A percentile compares a stretch with the other conserved stretches of the same genome.
phyloP scores from a whole-genome alignment of 2,113 vertebrate species.

The Plecturocebus donacophilus region DNA sequence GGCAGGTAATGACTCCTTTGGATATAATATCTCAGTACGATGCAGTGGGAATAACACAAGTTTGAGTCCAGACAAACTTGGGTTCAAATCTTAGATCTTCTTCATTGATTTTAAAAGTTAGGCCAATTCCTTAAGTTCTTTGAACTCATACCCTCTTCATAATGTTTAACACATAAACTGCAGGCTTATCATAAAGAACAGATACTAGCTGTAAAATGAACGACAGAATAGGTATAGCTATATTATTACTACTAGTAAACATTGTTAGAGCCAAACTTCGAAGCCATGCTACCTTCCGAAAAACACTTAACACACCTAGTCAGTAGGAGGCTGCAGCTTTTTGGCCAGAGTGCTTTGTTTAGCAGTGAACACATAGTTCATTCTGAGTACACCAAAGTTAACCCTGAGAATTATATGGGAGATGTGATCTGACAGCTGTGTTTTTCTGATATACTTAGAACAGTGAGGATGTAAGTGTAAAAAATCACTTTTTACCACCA shows the following conservation, averaged over 20 bases:
- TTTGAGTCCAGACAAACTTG: neutral
- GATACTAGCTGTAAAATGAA: neutral
- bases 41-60: neutral
- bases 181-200: neutral
- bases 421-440: neutral
- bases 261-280: neutral
- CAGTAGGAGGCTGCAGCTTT: neutral
- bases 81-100: neutral
- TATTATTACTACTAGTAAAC: neutral
- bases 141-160: neutral
- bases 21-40: neutral
- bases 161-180: neutral
- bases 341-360: neutral
- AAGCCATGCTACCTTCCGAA: neutral
- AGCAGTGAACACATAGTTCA: neutral
- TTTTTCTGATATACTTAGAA: neutral
- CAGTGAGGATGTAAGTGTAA: neutral
- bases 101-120: neutral
- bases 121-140: neutral
- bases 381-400: neutral
- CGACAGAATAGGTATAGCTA: neutral
- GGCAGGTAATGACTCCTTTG: neutral
- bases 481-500: neutral
- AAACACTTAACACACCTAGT: neutral
- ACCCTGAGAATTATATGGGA: neutral